Conservation (phyloP, 2,113 vertebrate species). For the Mohoua ochrocephala region DNA sequence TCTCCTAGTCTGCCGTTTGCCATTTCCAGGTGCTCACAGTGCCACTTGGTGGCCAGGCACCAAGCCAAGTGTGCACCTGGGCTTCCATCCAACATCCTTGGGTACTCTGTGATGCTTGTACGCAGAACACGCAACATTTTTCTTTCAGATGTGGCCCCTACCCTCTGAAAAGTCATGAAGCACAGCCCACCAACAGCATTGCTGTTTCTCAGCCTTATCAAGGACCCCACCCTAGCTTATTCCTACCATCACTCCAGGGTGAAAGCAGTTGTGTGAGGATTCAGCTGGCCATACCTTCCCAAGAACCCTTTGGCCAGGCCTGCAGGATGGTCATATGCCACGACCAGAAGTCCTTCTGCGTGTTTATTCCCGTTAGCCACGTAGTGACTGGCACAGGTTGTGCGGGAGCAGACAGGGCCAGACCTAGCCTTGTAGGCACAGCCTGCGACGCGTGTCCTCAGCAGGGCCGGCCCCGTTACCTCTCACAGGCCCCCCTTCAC, state of each 20-base stretch:
- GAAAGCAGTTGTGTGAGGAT: background rate
- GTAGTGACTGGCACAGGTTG: accelerated
- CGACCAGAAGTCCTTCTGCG: accelerated
- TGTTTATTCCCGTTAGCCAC: background rate
- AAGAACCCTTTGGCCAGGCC: background rate
- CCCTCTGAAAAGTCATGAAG: background rate
- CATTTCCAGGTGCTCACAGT: background rate
- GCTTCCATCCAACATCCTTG: background rate
- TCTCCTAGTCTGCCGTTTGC: background rate
- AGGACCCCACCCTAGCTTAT: background rate
- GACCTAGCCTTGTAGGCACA: accelerated
- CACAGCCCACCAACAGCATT: accelerated
- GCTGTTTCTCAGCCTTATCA: background rate
- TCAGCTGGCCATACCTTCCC: background rate
- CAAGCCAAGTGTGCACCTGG: background rate
- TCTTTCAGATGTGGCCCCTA: background rate
- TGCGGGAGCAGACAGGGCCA: background rate
- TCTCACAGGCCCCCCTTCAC: background rate
- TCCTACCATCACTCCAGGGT: background rate
- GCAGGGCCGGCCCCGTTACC: accelerated
- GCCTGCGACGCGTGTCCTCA: accelerated
- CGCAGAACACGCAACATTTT: background rate
- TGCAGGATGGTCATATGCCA: accelerated
- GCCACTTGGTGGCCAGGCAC: background rate
- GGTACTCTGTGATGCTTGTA: background rate